Conservation (phyloP, 2,797 vertebrate genomes). For the Phoebastria nigripes region DNA sequence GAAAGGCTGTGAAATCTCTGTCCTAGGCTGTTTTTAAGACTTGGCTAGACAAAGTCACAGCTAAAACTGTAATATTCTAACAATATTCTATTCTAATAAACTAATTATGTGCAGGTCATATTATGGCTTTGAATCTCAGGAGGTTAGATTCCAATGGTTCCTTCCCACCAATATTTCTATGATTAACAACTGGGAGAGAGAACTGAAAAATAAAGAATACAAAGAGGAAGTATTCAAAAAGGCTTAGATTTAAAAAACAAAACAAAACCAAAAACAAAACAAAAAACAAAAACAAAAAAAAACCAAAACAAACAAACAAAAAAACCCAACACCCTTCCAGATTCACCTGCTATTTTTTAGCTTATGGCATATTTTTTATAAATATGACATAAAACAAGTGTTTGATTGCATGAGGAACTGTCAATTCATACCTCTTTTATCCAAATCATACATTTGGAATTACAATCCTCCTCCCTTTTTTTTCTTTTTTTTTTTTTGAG, state of each 20-base stretch:
- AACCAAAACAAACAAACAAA: too few relatives aligned
- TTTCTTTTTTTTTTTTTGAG: neutral
- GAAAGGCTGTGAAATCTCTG: neutral
- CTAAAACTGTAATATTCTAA: neutral
- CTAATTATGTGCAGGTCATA: neutral
- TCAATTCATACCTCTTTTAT: neutral
- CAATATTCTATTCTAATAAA: neutral
- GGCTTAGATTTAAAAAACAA: neutral
- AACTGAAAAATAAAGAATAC: neutral
- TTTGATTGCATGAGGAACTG: neutral
- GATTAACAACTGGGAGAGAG: neutral
- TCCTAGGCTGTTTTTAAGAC: neutral
- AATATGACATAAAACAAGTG: neutral
- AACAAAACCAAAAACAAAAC: fast-evolving
- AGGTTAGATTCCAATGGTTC: neutral
- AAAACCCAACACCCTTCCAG: neutral
- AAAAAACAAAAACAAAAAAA: neutral
- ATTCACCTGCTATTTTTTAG: neutral
- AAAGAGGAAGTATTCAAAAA: neutral
- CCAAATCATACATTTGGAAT: neutral
- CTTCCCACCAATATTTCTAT: neutral
- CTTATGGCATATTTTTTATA: neutral
- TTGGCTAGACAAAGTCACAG: neutral
- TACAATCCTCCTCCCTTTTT: neutral
- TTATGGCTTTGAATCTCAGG: neutral